Conservation (phyloP, 2,888 invertebrate species). For the Mythimna impura region DNA sequence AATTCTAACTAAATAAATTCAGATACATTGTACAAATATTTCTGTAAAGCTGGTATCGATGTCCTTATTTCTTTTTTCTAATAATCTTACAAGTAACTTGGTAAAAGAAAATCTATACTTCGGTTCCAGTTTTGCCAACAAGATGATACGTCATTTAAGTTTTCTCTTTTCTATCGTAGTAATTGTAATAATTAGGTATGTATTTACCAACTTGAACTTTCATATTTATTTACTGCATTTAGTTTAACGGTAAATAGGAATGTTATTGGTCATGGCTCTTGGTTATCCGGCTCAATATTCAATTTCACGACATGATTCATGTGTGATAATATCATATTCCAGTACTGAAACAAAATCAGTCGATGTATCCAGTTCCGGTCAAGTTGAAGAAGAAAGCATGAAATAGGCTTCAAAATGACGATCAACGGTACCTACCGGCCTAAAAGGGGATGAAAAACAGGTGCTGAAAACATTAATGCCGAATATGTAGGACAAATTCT, state of each 20-base stretch:
- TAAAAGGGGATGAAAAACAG: constrained; percentile 2
- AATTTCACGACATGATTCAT: constrained; percentile 41
- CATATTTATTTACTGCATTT: constrained; percentile 32
- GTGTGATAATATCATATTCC: constrained; percentile 35
- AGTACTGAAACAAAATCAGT: constrained; percentile 37
- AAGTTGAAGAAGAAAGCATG: constrained; percentile 25
- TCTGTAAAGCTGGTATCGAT: too few relatives aligned
- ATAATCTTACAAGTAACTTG: not conserved
- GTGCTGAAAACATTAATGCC: constrained; percentile 29
- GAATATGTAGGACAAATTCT: constrained; percentile 24
- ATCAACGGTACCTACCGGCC: not conserved
- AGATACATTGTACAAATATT: too few relatives aligned
- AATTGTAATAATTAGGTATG: not conserved
- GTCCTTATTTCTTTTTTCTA: not conserved
- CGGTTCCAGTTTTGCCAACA: constrained; percentile 19
- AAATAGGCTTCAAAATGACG: constrained; percentile 5
- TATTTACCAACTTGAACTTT: constrained; percentile 26
- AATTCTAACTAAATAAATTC: not conserved
- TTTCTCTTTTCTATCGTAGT: constrained; percentile 35
- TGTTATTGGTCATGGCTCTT: constrained; percentile 46
- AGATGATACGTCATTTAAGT: constrained; percentile 21
- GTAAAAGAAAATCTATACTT: constrained; percentile 7
- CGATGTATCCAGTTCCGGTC: constrained; percentile 32
- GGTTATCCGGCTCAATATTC: constrained; percentile 42
- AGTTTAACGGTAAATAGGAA: constrained; percentile 21